Base-by-base conservation (phyloP, 2,888 invertebrate species). In the Syritta pipiens region DNA sequence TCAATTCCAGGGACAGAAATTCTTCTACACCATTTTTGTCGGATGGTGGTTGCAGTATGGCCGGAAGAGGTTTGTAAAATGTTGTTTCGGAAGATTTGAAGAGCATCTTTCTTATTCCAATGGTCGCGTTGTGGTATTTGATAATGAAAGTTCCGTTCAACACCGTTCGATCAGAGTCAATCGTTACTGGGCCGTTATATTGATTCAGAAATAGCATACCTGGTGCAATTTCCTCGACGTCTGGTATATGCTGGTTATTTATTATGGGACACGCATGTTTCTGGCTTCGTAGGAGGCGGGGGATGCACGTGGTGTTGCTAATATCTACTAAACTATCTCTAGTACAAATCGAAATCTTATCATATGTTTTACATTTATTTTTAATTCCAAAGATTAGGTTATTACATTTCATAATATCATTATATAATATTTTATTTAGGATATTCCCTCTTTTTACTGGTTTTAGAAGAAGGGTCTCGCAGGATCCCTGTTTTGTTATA, bases 351-450 rank as follows among this genome's bases (percentile, higher is more conserved):
- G 49, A 63, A 59, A 82, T 28, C 26, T 62, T 37, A 48, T 67
- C 67, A 63, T 57, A 69, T 28, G 49, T 53, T 10, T 57, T 57
- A 76, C 75, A 82, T 28, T 72, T 35, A 10, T 77, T 19, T 40
- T 59, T 17, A 17, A 17, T 37, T 37, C 37, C 37, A 4, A 37
- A 37, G 19, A 37, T 37, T 37, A 14, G 4, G 37, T 37, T 9
- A 37, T 37, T 37, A 37, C 37, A 37, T 9, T 17, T 37, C 14
- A 37, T 3, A 17, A 37, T 67, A 32, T 46, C 51, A 44, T 77
- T 55, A 24, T 49, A 69, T 32, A 37, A 51, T 19, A 81, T 85
- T 28, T 82, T 72, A 4, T 46, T 60, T 40, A 86, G 87, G 5
- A 60, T 67, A 28, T 37, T 46, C 30, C 68, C 62, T 83, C 67